These are phyloP conservation scores for Ambastaia sidthimunki DNA, from an alignment of 2,797 vertebrate species.

Conservation along the genomic window DNA sequence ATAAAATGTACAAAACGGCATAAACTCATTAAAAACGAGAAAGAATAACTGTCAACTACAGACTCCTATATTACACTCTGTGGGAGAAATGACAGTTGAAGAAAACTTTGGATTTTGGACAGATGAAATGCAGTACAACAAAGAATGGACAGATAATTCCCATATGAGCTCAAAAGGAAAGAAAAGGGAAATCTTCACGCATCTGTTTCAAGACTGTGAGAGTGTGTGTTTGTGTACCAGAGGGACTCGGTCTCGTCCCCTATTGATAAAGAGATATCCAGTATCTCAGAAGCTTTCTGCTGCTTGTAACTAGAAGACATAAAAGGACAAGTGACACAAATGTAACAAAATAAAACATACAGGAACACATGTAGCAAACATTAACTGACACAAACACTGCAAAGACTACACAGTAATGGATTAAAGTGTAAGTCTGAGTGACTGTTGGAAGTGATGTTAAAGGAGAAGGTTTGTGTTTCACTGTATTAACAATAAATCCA, in stretches of 20 bases:
- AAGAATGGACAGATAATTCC: slow-evolving; percentile 1
- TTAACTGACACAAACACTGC: neutral
- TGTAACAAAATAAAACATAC: slow-evolving; percentile 26
- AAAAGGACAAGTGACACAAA: slow-evolving; percentile 45
- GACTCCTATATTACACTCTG: slow-evolving; percentile 1
- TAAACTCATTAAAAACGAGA: neutral
- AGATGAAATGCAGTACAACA: neutral
- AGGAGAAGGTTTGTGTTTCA: neutral
- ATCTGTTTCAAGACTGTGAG: neutral
- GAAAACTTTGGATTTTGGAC: neutral
- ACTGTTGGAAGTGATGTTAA: too few relatives aligned
- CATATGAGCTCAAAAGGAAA: neutral
- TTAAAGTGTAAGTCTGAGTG: neutral
- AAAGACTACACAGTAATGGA: neutral
- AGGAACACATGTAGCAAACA: neutral
- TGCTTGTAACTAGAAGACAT: slow-evolving; percentile 59
- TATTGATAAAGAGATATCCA: slow-evolving; percentile 75
- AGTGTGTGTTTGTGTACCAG: slow-evolving; percentile 65
- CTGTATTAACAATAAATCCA: neutral
- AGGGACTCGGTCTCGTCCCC: slow-evolving; percentile 67
- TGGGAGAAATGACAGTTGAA: slow-evolving; percentile 10
- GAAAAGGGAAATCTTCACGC: slow-evolving; percentile 8
- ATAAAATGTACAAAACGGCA: neutral
- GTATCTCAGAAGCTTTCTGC: slow-evolving; percentile 65
- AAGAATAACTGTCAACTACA: neutral